Evolutionary conservation across 1,140 invertebrate species (phyloP).

Genomic region (Drosophila asahinai): DNA sequence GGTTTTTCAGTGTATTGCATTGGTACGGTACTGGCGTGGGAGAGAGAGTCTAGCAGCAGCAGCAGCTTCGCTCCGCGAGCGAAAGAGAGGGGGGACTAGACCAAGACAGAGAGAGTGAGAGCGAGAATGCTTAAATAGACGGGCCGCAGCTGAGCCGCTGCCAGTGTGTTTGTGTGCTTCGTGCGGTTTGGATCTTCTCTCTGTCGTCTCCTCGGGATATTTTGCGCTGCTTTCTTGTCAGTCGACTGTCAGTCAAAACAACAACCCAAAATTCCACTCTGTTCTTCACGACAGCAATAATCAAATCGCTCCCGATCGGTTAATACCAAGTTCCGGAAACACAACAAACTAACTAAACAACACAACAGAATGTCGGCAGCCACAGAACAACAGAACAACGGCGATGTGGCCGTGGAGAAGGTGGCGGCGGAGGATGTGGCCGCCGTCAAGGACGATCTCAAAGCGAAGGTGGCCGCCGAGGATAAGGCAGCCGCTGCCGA

Average conservation of each 20-base stretch:
- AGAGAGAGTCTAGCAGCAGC: conserved; percentile 57
- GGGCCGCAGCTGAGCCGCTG: conserved; percentile 52
- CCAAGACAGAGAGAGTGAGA: conserved; percentile 14
- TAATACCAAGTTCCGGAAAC: conserved; percentile 37
- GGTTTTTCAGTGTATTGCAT: conserved; percentile 75
- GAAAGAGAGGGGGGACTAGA: not conserved
- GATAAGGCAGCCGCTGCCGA: conserved; percentile 72
- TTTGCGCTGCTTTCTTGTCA: conserved; percentile 71
- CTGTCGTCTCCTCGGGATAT: conserved; percentile 51
- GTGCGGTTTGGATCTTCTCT: conserved; percentile 75
- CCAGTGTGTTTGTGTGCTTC: conserved; percentile 82
- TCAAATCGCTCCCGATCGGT: conserved; percentile 8
- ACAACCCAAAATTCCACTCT: conserved; percentile 43
- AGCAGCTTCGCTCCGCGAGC: conserved; percentile 9
- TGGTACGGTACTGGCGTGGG: conserved; percentile 39
- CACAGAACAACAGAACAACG: conserved; percentile 85
- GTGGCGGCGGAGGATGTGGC: conserved; percentile 72
- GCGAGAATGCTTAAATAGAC: conserved; percentile 70
- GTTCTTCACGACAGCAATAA: conserved; percentile 62
- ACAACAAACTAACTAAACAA: conserved; percentile 45
- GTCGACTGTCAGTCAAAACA: conserved; percentile 64
- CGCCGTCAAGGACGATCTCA: conserved; percentile 82
- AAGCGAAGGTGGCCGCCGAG: conserved; percentile 77
- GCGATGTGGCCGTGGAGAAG: conserved; percentile 84
- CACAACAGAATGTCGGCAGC: conserved; percentile 80